A percentile compares a stretch with the other conserved stretches of the same genome.
Evolutionary conservation across 2,888 invertebrate species (phyloP).

Genomic region (Pimpla rufipes): DNA sequence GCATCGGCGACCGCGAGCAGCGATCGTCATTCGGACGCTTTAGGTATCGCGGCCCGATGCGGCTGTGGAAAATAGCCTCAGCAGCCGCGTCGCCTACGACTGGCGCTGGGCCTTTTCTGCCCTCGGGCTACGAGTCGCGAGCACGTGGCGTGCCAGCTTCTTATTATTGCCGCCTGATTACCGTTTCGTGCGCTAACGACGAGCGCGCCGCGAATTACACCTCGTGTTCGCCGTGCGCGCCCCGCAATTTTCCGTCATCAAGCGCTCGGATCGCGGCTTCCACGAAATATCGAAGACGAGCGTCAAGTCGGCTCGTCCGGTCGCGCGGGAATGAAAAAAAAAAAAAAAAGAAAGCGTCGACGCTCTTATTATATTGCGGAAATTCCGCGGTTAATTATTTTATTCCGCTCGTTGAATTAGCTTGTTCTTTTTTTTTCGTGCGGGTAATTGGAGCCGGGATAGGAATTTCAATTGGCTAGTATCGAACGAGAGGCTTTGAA

Average conservation of each 20-base stretch:
- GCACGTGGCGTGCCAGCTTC: constrained; percentile 54
- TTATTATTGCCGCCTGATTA: constrained; percentile 51
- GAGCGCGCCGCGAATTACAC: constrained; percentile 25
- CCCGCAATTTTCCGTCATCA: constrained; percentile 22
- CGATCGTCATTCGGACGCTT: constrained; percentile 43
- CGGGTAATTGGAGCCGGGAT: neutral
- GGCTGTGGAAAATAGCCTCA: neutral
- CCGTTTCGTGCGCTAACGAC: constrained; percentile 45
- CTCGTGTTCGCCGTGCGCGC: neutral
- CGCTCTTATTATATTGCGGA: neutral
- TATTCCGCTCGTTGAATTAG: neutral
- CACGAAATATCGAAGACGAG: neutral
- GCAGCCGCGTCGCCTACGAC: neutral
- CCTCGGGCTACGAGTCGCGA: constrained; percentile 10
- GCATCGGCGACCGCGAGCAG: neutral
- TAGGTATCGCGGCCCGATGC: constrained; percentile 29
- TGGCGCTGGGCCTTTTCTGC: neutral
- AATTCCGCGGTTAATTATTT: neutral
- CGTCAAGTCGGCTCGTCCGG: neutral
- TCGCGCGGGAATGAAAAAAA: neutral
- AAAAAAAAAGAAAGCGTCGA: neutral
- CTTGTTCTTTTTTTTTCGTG: neutral
- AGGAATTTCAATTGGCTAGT: neutral
- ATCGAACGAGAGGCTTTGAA: neutral
- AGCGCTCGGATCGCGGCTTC: neutral